Base-by-base conservation (phyloP, 2,113 vertebrate species). In the Hyperopisus bebe region DNA sequence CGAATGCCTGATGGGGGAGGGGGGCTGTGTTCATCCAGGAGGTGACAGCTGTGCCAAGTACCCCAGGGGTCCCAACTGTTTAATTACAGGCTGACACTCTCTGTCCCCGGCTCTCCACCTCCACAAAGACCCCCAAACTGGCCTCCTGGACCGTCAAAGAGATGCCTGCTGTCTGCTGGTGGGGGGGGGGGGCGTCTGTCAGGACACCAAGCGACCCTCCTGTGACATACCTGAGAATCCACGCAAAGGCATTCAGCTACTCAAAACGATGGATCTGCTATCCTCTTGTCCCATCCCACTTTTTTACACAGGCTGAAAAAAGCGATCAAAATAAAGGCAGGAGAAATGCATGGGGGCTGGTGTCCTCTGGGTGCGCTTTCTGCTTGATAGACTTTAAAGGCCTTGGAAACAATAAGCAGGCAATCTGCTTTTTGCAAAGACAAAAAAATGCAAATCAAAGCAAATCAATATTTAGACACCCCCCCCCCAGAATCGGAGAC, bases 11-110 rank as follows among this genome's bases (percentile, higher is more conserved):
- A 15, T 87, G 50, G 48, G n/a, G 48, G 48, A 15, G 85, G 27
- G n/a, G 47, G 17, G 6, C 47, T 47, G 3, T 5, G 24, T 21
- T 13, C 47, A 53, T n/a, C 27, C 48, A 15, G 90, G 91, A 91
- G 82, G 91, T 90, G 91, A 90, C 91, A 89, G 89, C 24, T 46
- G 24, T 91, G 93, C 93, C 92, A 92, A 91, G 89, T 90, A 92
- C 93, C 91, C 88, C 88, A 86, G 92, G 93, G 93, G 91, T 93
- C 92, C 93, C 93, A 94, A 94, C 94, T 95, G 94, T 95, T 95
- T 93, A 90, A 92, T 94, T 91, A 92, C 90, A 82, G 89, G 91
- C 91, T 89, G 86, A 90, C 44, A 89, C 92, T 10, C n/a, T 31
- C 88, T 47, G 44, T 84, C 88, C 85, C 50, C 86, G 91, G 88